Evolutionary conservation across 2,888 invertebrate genomes (phyloP), one percentile per base, ranked within the genome.

Genomic region (Augochlorella aurata): DNA sequence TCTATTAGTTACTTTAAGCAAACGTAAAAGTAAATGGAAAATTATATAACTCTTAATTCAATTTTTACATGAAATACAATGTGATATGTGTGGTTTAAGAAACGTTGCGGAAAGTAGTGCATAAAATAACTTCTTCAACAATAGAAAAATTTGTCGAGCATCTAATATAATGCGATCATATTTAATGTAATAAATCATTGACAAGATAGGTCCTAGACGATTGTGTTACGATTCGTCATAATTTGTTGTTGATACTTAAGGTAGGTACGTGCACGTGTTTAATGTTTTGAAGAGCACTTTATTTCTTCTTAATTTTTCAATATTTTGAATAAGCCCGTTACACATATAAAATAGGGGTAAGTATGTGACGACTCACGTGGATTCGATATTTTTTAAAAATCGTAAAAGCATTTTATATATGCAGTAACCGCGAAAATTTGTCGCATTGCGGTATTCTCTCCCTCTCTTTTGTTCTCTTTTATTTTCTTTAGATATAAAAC

Each of bases 381-480:
- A 21, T 54, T 21, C 54, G 4, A 21, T 54, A 10, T 21, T 21
- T 54, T 54, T 54, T 21, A 12, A 12, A 54, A 54, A 14, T 54
- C n/a, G 12, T 24, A 54, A 24, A 54, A 54, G 1, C 21, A 24
- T 54, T 61, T 29, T 0, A 29, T 2, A 24, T 29, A 16, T 61
- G 16, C 16, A 24, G 29, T 61, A 61, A 14, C 4, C 61, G 61
- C 61, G 16, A 24, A 5, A 12, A 68, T 38, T 38, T 73, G 29
- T 16, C 68, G 71, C 81, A 79, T 69, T 75, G 72, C 68, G 49
- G n/a, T 47, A 21, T 45, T 63, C 18, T 24, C 44, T 18, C 18
- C 38, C 38, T 38, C 38, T 38, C 38, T 38, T 38, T 38, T 38
- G 38, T 45, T 63, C 18, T 24, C 44, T 18, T 9, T 61, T 50